Evolutionary conservation across 2,888 invertebrate genomes (phyloP).

Genomic region (Rhorus exstirpatorius): DNA sequence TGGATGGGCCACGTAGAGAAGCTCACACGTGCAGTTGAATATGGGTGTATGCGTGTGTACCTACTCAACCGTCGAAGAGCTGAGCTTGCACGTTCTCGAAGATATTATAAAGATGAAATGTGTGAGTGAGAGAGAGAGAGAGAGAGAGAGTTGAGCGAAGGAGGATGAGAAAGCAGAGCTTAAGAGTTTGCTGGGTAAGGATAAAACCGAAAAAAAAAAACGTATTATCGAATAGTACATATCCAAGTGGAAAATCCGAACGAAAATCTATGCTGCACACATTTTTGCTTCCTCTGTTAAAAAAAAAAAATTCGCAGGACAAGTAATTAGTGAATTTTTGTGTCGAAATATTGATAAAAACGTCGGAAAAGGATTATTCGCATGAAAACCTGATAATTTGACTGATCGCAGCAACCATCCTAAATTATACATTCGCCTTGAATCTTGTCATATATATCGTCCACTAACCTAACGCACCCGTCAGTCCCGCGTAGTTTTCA

Average conservation of each 20-base stretch:
- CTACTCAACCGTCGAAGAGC: slow-evolving; percentile 54
- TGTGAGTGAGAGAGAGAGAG: slow-evolving; percentile 1
- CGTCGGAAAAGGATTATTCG: too few relatives aligned
- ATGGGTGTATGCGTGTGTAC: slow-evolving; percentile 21
- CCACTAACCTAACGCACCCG: neutral
- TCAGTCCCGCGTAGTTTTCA: too few relatives aligned
- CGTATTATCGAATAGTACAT: slow-evolving; percentile 23
- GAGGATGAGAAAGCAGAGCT: slow-evolving; percentile 22
- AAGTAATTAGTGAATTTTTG: too few relatives aligned
- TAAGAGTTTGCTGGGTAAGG: slow-evolving; percentile 27
- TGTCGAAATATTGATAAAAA: too few relatives aligned
- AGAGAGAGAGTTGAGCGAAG: slow-evolving; percentile 1
- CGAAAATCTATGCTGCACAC: neutral
- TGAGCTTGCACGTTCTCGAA: slow-evolving; percentile 62
- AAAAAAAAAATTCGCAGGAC: too few relatives aligned
- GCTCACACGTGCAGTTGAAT: slow-evolving; percentile 12
- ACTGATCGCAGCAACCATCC: too few relatives aligned
- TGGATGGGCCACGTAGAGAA: slow-evolving; percentile 25
- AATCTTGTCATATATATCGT: too few relatives aligned
- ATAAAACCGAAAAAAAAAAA: slow-evolving; percentile 54
- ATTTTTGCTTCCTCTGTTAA: neutral
- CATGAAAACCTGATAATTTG: slow-evolving; percentile 11
- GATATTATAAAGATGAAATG: slow-evolving; percentile 39
- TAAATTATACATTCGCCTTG: too few relatives aligned
- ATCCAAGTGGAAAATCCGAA: neutral